phyloP scores from a whole-genome alignment of 2,888 invertebrate species.

The Embidobia sp. region DNA sequence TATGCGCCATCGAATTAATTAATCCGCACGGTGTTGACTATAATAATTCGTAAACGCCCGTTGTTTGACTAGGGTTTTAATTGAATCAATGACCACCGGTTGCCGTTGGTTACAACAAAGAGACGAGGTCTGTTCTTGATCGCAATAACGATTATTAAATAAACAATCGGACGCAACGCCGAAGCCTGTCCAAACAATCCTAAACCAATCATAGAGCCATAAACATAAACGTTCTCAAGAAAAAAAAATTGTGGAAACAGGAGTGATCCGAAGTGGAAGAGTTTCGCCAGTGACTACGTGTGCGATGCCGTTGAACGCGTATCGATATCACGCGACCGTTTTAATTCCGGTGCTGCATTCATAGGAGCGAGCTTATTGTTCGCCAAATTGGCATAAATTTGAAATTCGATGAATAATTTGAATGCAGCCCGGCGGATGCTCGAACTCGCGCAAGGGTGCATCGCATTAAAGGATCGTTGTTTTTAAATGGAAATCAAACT shows the following conservation, averaged over 20 bases:
- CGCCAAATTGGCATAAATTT: conserved; percentile 34
- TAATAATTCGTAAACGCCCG: neutral
- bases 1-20: conserved; percentile 1
- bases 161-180: too few species aligned
- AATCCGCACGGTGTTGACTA: neutral
- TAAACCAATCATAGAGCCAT: too few species aligned
- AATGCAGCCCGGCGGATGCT: conserved; percentile 3
- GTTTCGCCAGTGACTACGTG: conserved; percentile 21
- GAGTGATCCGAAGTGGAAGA: too few species aligned
- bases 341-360: conserved; percentile 8
- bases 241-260: too few species aligned
- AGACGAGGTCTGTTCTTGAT: neutral
- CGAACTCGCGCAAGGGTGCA: conserved; percentile 21
- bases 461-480: conserved; percentile 32
- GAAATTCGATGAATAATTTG: conserved; percentile 36
- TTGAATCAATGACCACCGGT: neutral
- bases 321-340: conserved; percentile 12
- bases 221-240: too few species aligned
- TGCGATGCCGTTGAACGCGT: neutral
- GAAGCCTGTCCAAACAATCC: too few species aligned
- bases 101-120: neutral
- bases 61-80: neutral
- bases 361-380: conserved; percentile 18
- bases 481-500: conserved; percentile 58
- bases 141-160: too few species aligned